Evolutionary conservation across 2,888 invertebrate genomes (phyloP), one percentile per base, ranked within the genome.

Genomic region (Salticus scenicus): DNA sequence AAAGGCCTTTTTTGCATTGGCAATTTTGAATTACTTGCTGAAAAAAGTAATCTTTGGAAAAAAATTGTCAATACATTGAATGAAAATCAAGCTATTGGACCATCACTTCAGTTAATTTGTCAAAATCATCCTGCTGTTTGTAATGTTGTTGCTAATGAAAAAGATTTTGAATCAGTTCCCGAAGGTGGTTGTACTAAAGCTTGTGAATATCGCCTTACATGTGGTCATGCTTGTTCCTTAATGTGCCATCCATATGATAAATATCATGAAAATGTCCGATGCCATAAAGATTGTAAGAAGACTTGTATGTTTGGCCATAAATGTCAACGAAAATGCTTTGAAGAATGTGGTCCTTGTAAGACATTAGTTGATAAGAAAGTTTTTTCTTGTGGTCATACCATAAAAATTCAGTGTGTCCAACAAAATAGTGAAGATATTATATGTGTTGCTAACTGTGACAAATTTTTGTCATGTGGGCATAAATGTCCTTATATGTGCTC

Each of bases 211-310:
- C 81, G 89, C 31, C 89, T 91, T 27, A 30, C 84, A 1, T 92
- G 92, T 88, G 91, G 91, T 0, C 92, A 92, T 88, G 75, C 72
- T 0, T 92, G 92, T 88, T 80, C 79, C 1, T 83, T 88, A 57
- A 74, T 87, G 28, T 91, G 88, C 42, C 88, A 88, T 73, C 75
- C 82, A 17, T 75, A 85, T 67, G 81, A 88, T 64, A 14, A 37
- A 10, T 20, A 42, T 42, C 84, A 87, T 64, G 66, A 71, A 42
- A 33, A 51, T n/a, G 47, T 78, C 7, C 27, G 69, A 10, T 88
- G 88, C 20, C 14, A 20, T 0, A 81, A 88, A 74, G 27, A 42
- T 8, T 87, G 87, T 12, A 31, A 27, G 24, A 85, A 76, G 70
- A 57, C 2, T 1, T 78, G 81, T 8, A 0, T 37, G 20, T 30